phyloP scores from a whole-genome alignment of 2,888 invertebrate species.

The Miltochrista miniata region DNA sequence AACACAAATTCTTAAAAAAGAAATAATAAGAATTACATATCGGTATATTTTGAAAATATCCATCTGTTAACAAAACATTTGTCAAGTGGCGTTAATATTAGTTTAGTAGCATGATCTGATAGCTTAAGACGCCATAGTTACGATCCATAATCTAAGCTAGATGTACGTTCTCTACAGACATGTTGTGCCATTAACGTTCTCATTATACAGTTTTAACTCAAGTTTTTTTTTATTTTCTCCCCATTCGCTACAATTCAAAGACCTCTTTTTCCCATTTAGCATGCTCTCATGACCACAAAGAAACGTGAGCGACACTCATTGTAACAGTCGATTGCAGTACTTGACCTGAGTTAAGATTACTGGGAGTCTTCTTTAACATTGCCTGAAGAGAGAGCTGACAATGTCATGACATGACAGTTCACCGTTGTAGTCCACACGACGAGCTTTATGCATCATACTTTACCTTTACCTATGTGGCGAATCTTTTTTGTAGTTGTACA shows the following conservation, averaged over 20 bases:
- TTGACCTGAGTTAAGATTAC: no score
- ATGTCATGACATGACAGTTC: no score
- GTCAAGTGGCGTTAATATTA: not conserved
- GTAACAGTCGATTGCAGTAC: no score
- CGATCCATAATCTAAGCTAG: constrained; percentile 17
- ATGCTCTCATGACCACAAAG: no score
- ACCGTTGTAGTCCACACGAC: no score
- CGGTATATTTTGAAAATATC: not conserved
- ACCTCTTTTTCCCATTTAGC: no score
- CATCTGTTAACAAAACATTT: not conserved
- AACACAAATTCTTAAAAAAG: not conserved
- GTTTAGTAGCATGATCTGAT: not conserved
- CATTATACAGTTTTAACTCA: constrained; percentile 28
- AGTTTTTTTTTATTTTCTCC: constrained; percentile 14
- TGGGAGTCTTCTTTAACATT: no score
- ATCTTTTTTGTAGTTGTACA: no score
- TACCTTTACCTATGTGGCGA: no score
- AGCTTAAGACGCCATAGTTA: not conserved
- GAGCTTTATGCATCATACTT: no score
- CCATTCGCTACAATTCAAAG: not conserved
- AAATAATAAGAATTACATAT: not conserved
- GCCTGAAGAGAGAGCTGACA: no score
- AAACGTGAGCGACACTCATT: no score
- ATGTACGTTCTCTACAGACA: constrained; percentile 25
- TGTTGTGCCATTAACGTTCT: constrained; percentile 28